Evolutionary conservation across 2,797 vertebrate species (phyloP), one percentile per base, ranked within the genome.

Genomic region (Bufotes viridis): DNA sequence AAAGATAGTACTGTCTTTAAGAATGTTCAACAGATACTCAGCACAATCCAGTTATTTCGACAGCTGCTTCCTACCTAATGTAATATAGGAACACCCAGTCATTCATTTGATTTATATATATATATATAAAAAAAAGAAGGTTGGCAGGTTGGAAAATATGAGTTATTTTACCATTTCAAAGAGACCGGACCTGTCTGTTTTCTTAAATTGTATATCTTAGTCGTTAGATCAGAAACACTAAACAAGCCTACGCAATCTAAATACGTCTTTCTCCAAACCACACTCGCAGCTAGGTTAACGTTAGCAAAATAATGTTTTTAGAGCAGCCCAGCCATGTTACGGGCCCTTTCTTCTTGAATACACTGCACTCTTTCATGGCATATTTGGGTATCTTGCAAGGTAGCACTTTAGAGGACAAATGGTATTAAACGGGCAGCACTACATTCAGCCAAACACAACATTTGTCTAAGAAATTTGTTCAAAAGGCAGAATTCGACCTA

Each of bases 141-240:
- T 86, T 61, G 63, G 80, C n/a, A 42, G 51, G 57, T 82, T 67
- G 63, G 24, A 80, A 79, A 86, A 86, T 60, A 55, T 4, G 80
- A 70, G 26, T n/a, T 42, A 20, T 65, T 80, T 87, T 53, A 87
- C 88, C 85, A 89, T 89, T 83, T 89, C 84, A 89, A 89, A 89
- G 85, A 42, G 51, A 1, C 20, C 22, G 69, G 81, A 80, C 74
- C 74, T 83, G 74, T 63, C 58, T 87, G 88, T 89, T 87, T 89
- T 89, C 84, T 87, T 87, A 83, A 79, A 84, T 78, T 83, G 88
- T 87, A 83, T 89, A 89, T 89, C 85, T 89, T 83, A 89, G 85
- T 78, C 76, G 67, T 79, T 18, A 82, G 81, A 83, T 82, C 80
- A 83, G 61, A 82, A 89, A 87, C 69, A 61, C 80, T 78, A 78